Evolutionary conservation across 2,113 vertebrate species (phyloP).

Genomic region (Rafetus swinhoei): DNA sequence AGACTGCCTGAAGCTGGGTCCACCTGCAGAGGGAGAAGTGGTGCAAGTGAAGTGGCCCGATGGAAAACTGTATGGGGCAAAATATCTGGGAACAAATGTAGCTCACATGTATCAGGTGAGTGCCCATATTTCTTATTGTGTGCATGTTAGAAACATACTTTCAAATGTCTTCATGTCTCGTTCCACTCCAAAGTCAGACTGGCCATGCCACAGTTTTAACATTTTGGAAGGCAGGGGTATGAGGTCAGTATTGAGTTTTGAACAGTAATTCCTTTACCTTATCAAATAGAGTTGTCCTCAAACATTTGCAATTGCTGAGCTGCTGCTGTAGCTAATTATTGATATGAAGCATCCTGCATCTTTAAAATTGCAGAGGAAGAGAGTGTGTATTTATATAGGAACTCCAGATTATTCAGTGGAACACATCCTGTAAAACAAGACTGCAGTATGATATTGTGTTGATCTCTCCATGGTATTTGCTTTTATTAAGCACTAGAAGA

Average conservation of each 20-base stretch:
- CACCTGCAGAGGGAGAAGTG: constrained; percentile 91
- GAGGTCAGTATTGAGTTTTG: neutral
- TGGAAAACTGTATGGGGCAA: constrained; percentile 94
- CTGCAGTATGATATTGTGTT: neutral
- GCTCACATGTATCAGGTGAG: constrained; percentile 94
- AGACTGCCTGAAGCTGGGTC: constrained; percentile 90
- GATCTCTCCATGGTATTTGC: constrained; percentile 19
- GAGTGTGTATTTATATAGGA: neutral
- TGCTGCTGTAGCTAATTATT: neutral
- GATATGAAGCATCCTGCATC: rapidly evolving
- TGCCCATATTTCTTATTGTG: constrained; percentile 2
- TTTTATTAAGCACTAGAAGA: neutral
- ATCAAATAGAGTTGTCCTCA: neutral
- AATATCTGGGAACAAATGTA: constrained; percentile 91
- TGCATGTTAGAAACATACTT: neutral
- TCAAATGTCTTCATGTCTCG: neutral
- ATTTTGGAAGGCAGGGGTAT: neutral
- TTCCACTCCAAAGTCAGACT: neutral
- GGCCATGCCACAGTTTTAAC: neutral
- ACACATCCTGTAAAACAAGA: neutral
- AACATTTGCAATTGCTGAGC: neutral
- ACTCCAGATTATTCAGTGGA: neutral
- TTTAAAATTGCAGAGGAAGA: neutral
- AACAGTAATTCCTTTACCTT: neutral
- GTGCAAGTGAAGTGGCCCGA: constrained; percentile 98